Conservation (phyloP, 2,888 invertebrate species). For the Drosophila mimetica region DNA sequence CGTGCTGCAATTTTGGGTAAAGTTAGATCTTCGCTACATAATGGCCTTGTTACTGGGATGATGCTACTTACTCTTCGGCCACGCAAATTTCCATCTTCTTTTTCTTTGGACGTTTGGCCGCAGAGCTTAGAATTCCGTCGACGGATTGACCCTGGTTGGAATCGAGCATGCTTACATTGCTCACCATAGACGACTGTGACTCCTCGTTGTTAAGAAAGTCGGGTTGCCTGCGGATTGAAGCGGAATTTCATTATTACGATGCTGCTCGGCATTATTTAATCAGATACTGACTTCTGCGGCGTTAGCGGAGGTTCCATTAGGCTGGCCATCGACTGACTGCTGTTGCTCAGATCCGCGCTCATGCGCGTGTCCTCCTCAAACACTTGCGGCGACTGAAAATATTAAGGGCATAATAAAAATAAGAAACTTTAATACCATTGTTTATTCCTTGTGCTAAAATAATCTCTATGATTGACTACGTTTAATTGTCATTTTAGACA, state of each 20-base stretch:
- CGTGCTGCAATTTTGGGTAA: slow-evolving; percentile 78
- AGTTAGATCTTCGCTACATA: background rate
- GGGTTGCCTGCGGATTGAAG: slow-evolving; percentile 75
- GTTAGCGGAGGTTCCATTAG: slow-evolving; percentile 69
- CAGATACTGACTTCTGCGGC: slow-evolving; percentile 70
- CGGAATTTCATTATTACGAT: background rate
- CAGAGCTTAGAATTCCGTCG: slow-evolving; percentile 63
- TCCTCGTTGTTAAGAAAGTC: slow-evolving; percentile 86
- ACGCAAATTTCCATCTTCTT: slow-evolving; percentile 85
- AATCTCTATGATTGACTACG: background rate
- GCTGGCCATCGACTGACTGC: slow-evolving; percentile 67
- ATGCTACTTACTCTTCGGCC: slow-evolving; percentile 84
- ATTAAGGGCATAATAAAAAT: background rate
- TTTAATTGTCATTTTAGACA: no score
- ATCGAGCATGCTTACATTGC: slow-evolving; percentile 85
- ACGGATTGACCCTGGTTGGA: slow-evolving; percentile 74
- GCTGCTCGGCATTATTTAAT: no score
- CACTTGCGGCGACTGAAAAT: slow-evolving; percentile 85
- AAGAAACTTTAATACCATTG: background rate
- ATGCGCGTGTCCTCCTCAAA: slow-evolving; percentile 91
- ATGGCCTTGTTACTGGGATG: background rate
- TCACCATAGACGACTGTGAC: slow-evolving; percentile 93
- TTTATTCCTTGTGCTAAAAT: background rate
- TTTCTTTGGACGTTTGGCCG: slow-evolving; percentile 84
- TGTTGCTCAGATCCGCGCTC: slow-evolving; percentile 87